Percentiles rank a stretch among this genome's conserved stretches.
Evolutionary conservation across 2,797 vertebrate species (phyloP).

Genomic region (Atherinosoma microstoma): DNA sequence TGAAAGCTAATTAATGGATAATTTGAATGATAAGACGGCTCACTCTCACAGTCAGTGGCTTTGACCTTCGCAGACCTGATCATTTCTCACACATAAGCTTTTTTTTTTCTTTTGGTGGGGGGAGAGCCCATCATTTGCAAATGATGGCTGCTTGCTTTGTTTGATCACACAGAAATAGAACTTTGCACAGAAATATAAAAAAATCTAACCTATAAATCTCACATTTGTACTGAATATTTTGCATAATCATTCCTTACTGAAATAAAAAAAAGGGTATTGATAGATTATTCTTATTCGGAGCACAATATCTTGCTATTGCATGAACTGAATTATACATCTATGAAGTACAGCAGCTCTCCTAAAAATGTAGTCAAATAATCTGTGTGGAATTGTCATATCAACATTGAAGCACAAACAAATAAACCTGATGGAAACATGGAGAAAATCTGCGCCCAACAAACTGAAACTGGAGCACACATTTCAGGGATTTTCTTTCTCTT

Average conservation of each 20-base stretch:
- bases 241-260: conserved; percentile 23
- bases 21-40: conserved; percentile 89
- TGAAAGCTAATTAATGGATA: conserved; percentile 89
- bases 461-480: conserved; percentile 30
- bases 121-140: conserved; percentile 50
- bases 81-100: conserved; percentile 64
- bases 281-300: not conserved
- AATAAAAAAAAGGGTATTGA: too few species aligned
- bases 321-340: conserved; percentile 15
- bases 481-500: conserved; percentile 45
- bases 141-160: conserved; percentile 66
- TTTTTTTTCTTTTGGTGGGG: conserved; percentile 19
- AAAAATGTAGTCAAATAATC: conserved; percentile 8
- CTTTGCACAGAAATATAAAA: conserved; percentile 65
- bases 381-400: conserved; percentile 8
- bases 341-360: not conserved
- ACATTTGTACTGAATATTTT: conserved; percentile 37
- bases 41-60: conserved; percentile 80
- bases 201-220: conserved; percentile 53
- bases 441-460: conserved; percentile 28
- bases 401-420: conserved; percentile 20
- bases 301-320: not conserved
- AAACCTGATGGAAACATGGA: conserved; percentile 15
- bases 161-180: conserved; percentile 70
- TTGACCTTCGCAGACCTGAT: conserved; percentile 89